These are phyloP conservation scores for Priocnemis perturbator DNA, from an alignment of 2,888 invertebrate species.

Conservation along the genomic window DNA sequence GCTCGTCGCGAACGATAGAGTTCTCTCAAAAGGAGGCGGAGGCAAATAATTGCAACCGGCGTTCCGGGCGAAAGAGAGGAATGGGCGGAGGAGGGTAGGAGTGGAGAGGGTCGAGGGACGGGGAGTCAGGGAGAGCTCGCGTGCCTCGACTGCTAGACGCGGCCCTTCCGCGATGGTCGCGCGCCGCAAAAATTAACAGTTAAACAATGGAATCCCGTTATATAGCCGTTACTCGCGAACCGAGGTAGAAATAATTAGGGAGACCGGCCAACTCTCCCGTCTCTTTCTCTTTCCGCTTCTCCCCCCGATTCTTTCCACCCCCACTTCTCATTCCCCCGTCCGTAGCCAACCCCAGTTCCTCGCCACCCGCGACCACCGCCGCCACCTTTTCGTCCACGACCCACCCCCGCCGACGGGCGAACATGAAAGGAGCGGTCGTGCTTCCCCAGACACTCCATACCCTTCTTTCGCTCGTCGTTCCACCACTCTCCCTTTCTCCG, in stretches of 20 bases:
- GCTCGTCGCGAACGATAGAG: slow-evolving; percentile 45
- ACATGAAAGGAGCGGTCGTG: slow-evolving; percentile 69
- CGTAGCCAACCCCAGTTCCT: slow-evolving; percentile 46
- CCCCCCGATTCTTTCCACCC: background rate
- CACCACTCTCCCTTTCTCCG: background rate
- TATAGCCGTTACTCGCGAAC: slow-evolving; percentile 63
- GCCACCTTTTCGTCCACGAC: no score
- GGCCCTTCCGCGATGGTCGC: no score
- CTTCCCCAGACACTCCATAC: slow-evolving; percentile 64
- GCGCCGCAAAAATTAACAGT: slow-evolving; percentile 68
- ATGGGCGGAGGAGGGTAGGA: slow-evolving; percentile 3
- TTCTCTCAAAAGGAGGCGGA: slow-evolving; percentile 41
- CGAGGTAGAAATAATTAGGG: slow-evolving; percentile 67
- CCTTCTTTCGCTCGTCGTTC: slow-evolving; percentile 24
- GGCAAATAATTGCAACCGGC: slow-evolving; percentile 58
- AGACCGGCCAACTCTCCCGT: slow-evolving; percentile 46
- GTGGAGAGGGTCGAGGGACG: background rate
- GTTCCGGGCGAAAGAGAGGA: slow-evolving; percentile 28
- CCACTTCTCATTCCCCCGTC: slow-evolving; percentile 40
- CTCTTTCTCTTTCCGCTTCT: slow-evolving; percentile 16
- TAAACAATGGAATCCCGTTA: slow-evolving; percentile 67
- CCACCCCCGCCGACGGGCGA: slow-evolving; percentile 53
- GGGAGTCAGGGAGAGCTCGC: slow-evolving; percentile 38
- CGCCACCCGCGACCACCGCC: no score
- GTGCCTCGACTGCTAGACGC: slow-evolving; percentile 50